phyloP scores from a whole-genome alignment of 2,113 vertebrate genomes.

The Nesogale talazaci region DNA sequence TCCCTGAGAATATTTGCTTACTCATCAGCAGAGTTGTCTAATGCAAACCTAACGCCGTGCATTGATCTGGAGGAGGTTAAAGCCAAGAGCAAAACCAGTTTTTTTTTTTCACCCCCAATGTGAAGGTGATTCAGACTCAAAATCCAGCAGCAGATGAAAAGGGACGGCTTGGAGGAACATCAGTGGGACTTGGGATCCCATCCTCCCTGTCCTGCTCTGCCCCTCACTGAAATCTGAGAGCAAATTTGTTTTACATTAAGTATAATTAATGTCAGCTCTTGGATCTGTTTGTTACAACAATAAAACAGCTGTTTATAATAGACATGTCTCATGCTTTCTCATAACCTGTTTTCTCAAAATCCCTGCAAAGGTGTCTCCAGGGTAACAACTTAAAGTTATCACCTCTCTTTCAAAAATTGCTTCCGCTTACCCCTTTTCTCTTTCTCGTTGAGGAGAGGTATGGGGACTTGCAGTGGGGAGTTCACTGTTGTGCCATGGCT shows the following conservation, averaged over 20 bases:
- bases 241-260: conserved; percentile 78
- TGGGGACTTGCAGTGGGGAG: background rate
- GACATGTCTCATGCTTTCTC: conserved; percentile 68
- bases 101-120: conserved; percentile 63
- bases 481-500: rapidly evolving
- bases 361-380: conserved; percentile 68
- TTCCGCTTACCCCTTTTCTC: background rate
- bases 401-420: background rate
- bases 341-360: conserved; percentile 53
- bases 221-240: conserved; percentile 58
- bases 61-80: conserved; percentile 74
- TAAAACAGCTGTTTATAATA: conserved; percentile 75
- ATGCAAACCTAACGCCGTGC: conserved; percentile 80
- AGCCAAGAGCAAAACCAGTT: conserved; percentile 63
- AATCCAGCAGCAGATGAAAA: conserved; percentile 2
- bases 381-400: conserved; percentile 43
- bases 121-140: conserved; percentile 73
- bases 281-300: conserved; percentile 43
- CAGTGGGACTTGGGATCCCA: background rate
- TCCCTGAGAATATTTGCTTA: conserved; percentile 77
- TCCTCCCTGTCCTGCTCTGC: conserved; percentile 22
- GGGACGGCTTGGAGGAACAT: conserved; percentile 44
- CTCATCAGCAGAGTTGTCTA: conserved; percentile 77
- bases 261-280: conserved; percentile 77
- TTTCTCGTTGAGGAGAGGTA: background rate